Evolutionary conservation across 2,797 vertebrate species (phyloP).

Genomic region (Scarus forsteni): DNA sequence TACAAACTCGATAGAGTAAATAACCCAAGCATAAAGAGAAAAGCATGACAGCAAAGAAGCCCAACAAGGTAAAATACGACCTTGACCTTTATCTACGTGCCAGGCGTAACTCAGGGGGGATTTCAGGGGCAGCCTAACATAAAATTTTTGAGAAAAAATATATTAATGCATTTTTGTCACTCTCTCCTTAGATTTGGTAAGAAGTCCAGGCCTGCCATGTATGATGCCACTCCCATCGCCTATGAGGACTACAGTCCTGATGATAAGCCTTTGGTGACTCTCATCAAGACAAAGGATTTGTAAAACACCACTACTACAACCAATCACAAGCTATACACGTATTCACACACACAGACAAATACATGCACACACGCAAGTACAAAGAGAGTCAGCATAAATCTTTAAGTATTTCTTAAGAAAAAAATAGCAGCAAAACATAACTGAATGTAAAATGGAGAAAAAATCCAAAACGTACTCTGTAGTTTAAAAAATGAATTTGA

Average conservation of each 20-base stretch:
- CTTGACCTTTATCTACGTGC: too few relatives aligned
- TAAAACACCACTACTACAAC: slow-evolving; percentile 82
- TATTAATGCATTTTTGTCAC: too few relatives aligned
- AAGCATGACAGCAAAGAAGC: too few relatives aligned
- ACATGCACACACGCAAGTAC: slow-evolving; percentile 11
- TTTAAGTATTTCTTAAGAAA: slow-evolving; percentile 90
- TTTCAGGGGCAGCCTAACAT: too few relatives aligned
- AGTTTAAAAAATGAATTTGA: slow-evolving; percentile 75
- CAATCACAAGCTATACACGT: slow-evolving; percentile 17
- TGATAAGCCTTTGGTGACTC: slow-evolving; percentile 97
- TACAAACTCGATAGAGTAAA: too few relatives aligned
- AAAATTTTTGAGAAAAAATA: too few relatives aligned
- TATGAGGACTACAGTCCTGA: slow-evolving; percentile 99
- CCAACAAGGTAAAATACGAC: too few relatives aligned
- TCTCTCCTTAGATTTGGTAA: slow-evolving; percentile 92
- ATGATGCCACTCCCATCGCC: slow-evolving; percentile 95
- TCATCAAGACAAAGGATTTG: slow-evolving; percentile 99
- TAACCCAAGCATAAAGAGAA: too few relatives aligned
- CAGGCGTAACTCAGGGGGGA: too few relatives aligned
- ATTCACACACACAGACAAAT: slow-evolving; percentile 13
- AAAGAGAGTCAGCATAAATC: slow-evolving; percentile 50
- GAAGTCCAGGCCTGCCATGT: slow-evolving; percentile 98
- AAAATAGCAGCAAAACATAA: slow-evolving; percentile 63
- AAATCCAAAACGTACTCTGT: slow-evolving; percentile 46
- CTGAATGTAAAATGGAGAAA: slow-evolving; percentile 65